Evolutionary conservation across 1,140 invertebrate genomes (phyloP), one percentile per base, ranked within the genome.

Genomic region (Drosophila rufa): DNA sequence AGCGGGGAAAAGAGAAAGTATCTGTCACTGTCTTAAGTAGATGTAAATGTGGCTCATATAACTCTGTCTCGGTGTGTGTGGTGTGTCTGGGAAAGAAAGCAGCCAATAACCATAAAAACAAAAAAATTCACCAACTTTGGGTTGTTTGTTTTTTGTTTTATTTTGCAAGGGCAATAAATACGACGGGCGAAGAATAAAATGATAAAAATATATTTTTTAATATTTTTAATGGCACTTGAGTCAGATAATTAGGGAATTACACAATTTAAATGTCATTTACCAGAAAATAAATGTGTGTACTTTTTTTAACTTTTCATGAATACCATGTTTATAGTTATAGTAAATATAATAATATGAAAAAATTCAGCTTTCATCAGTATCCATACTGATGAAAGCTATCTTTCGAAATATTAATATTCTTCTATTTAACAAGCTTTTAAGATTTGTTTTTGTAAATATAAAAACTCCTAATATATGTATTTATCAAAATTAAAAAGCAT

Each of bases 1-100:
- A 76, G 38, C 64, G 62, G 65, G 53, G 74, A 77, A 76, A 77
- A 77, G 75, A 77, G 74, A 68, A 77, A 77, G 74, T 75, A 75
- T 76, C 42, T 50, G 60, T 76, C 53, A 76, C 74, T 50, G 73
- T 51, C 73, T 61, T 59, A 43, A 73, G 60, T 42, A 76, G 46
- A 76, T 76, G 74, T 76, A 76, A 76, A 76, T 76, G 73, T 76
- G 42, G 57, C 48, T 75, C 68, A 55, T 47, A 75, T 75, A 75
- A 74, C 61, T 50, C 43, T 67, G 36, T 45, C 19, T 50, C 5
- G 56, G 36, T 68, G 25, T 38, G 47, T 40, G 33, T 43, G 14
- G 36, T 61, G 19, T 53, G 55, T 25, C 33, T 67, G 71, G 33
- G 46, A 76, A 56, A 75, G 70, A 65, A 75, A 76, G 60, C 74